phyloP scores from a whole-genome alignment of 1,140 invertebrate species.

The Elymnias hypermnestra region DNA sequence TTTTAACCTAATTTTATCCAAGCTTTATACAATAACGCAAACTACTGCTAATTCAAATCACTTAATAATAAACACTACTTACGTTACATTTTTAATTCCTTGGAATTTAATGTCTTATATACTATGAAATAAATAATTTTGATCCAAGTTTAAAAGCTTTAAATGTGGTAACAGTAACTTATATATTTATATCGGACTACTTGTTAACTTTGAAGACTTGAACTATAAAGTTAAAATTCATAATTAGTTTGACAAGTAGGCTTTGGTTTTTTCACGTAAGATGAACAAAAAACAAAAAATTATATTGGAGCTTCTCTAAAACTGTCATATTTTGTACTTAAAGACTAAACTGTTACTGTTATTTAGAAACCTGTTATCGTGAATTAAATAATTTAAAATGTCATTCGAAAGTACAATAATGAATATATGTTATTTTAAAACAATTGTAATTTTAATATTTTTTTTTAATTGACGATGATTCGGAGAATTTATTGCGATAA shows the following conservation, averaged over 20 bases:
- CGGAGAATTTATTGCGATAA: constrained; percentile 4
- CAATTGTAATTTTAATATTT: too few species aligned
- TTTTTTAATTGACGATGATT: constrained; percentile 14
- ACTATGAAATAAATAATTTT: constrained; percentile 6
- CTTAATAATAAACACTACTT: constrained; percentile 8
- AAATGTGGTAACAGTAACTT: neutral
- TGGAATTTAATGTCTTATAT: constrained; percentile 21
- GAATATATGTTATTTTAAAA: neutral
- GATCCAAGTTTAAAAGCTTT: neutral
- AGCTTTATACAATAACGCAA: constrained; percentile 3
- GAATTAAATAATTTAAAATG: too few species aligned
- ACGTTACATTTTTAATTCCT: constrained; percentile 29
- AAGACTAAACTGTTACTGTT: too few species aligned
- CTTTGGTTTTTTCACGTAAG: too few species aligned
- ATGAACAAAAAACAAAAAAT: too few species aligned
- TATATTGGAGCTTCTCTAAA: too few species aligned
- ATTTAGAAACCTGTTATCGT: too few species aligned
- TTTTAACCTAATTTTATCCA: too few species aligned
- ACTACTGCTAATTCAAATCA: constrained; percentile 3
- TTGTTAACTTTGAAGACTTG: neutral
- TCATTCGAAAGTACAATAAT: too few species aligned
- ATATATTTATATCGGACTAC: neutral
- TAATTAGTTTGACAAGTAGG: too few species aligned
- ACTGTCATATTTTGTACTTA: too few species aligned
- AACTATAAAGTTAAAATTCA: too few species aligned